Conservation (phyloP, 2,797 vertebrate species). For the Phataginus tetradactyla region DNA sequence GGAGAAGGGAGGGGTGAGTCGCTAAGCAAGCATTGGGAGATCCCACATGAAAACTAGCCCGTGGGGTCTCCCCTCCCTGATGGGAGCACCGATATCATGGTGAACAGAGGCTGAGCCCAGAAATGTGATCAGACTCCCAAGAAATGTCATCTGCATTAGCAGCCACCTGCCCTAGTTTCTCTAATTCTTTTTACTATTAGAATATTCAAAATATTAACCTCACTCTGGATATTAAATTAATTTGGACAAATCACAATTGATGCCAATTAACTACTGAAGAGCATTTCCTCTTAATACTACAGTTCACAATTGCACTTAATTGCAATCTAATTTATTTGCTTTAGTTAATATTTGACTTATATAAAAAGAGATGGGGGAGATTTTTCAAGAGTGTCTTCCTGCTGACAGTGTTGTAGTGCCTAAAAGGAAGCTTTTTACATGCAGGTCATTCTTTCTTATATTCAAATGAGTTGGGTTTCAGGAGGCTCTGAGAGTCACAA, state of each 20-base stretch:
- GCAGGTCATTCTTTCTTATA: conserved; percentile 80
- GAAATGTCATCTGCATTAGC: neutral
- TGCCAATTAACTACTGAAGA: conserved; percentile 75
- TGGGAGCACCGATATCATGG: neutral
- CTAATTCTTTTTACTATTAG: conserved; percentile 73
- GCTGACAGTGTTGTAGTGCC: conserved; percentile 70
- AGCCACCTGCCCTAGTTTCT: conserved; percentile 15
- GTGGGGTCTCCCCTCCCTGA: neutral
- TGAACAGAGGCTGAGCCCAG: neutral
- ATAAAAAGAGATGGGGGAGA: conserved; percentile 69
- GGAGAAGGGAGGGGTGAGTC: accelerated
- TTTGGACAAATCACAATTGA: conserved; percentile 81
- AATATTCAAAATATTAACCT: conserved; percentile 72
- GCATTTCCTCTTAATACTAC: conserved; percentile 78
- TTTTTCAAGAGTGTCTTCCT: conserved; percentile 79
- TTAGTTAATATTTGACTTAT: conserved; percentile 81
- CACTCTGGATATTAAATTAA: conserved; percentile 80
- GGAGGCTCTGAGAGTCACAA: conserved; percentile 78
- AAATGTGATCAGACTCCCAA: neutral
- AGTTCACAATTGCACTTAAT: conserved; percentile 77
- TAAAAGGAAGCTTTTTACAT: conserved; percentile 76
- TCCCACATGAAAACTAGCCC: neutral
- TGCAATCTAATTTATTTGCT: conserved; percentile 82
- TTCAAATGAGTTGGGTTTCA: conserved; percentile 79
- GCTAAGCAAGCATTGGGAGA: neutral